Evolutionary conservation across 2,113 vertebrate species (phyloP).

Genomic region (Dipodomys stephensi): DNA sequence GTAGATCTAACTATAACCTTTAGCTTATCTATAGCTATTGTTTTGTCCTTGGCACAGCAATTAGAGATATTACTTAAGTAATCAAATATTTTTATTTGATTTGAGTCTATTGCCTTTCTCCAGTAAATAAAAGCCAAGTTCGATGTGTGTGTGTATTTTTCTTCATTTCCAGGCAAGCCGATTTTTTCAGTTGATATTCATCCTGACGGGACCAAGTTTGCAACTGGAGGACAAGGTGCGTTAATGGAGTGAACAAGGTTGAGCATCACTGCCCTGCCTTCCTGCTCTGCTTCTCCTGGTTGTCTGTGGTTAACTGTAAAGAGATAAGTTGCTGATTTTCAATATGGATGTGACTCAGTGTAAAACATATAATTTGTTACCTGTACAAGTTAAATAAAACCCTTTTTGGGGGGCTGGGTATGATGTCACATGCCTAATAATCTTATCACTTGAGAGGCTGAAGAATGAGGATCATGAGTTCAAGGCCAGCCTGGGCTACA

Average conservation of each 20-base stretch:
- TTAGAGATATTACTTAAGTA: background rate
- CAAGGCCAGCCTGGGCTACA: background rate
- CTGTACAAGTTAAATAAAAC: background rate
- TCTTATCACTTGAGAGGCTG: background rate
- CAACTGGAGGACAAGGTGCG: constrained; percentile 97
- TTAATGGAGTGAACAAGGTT: background rate
- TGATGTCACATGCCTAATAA: background rate
- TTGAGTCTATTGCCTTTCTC: constrained; percentile 24
- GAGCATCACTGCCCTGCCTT: background rate
- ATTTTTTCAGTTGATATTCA: constrained; percentile 99
- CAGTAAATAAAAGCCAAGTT: constrained; percentile 55
- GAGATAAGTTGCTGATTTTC: background rate
- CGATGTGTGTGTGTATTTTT: background rate
- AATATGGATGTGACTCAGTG: background rate
- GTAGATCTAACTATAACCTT: background rate
- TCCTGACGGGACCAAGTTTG: constrained; percentile 99
- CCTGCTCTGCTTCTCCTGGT: background rate
- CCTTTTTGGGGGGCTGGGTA: background rate
- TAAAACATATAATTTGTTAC: constrained; percentile 32
- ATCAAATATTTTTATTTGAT: background rate
- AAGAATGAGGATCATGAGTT: background rate
- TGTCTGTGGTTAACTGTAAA: background rate
- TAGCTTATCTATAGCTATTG: background rate
- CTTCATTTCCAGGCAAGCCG: constrained; percentile 93
- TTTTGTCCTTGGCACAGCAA: background rate